These are phyloP conservation scores for Buteo buteo DNA, from an alignment of 2,113 vertebrate species.

Conservation along the genomic window DNA sequence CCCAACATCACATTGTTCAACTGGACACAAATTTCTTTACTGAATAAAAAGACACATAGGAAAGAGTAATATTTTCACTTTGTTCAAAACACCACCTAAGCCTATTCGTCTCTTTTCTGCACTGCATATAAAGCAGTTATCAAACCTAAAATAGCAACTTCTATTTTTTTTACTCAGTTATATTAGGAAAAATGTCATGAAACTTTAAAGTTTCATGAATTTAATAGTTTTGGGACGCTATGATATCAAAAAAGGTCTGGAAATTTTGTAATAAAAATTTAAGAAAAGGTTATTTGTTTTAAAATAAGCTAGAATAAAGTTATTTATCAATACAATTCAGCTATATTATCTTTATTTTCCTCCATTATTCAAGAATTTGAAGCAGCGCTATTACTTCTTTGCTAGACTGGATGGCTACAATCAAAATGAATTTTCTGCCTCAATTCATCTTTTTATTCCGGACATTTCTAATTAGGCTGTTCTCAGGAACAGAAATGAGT, in stretches of 20 bases:
- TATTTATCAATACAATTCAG: not conserved
- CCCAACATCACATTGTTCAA: not conserved
- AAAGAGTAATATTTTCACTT: not conserved
- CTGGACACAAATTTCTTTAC: not conserved
- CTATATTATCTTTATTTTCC: not conserved
- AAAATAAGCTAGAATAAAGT: not conserved
- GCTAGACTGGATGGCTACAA: not conserved
- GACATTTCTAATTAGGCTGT: not conserved
- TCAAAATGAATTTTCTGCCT: conserved; percentile 26
- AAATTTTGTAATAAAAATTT: not conserved
- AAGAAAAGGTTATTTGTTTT: not conserved
- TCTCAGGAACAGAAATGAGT: not conserved
- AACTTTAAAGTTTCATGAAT: not conserved
- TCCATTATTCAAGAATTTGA: not conserved
- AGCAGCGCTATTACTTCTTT: not conserved
- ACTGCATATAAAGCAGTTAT: not conserved
- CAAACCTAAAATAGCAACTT: not conserved
- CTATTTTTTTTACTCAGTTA: not conserved
- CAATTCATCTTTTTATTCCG: not conserved
- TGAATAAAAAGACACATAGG: not conserved
- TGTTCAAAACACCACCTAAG: not conserved
- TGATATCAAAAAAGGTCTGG: not conserved
- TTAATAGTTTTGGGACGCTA: not conserved
- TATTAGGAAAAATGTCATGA: not conserved
- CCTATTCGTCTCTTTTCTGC: not conserved